Evolutionary conservation across 2,797 vertebrate species (phyloP).

Genomic region (Danio aesculapii): DNA sequence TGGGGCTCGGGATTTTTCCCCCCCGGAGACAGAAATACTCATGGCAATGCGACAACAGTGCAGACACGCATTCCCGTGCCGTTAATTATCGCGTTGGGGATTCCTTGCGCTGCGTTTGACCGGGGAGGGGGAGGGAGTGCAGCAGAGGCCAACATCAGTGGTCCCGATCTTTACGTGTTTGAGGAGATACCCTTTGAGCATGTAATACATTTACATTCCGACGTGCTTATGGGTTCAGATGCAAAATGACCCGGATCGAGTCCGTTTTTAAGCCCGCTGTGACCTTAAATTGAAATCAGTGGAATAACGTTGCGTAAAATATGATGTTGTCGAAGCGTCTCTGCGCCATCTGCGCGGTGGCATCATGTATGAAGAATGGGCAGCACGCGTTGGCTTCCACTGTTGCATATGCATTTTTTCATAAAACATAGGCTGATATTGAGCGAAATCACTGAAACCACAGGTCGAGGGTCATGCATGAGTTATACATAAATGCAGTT

Average conservation of each 20-base stretch:
- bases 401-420: background rate
- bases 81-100: constrained; percentile 73
- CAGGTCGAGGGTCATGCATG: background rate
- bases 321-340: constrained; percentile 16
- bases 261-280: background rate
- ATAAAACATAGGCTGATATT: background rate
- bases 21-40: constrained; percentile 70
- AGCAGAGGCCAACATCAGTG: constrained; percentile 16
- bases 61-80: constrained; percentile 67
- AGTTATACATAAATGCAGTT: background rate
- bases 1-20: constrained; percentile 49
- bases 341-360: constrained; percentile 25
- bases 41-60: constrained; percentile 73
- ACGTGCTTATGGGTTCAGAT: background rate
- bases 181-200: constrained; percentile 30
- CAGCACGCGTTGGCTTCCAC: background rate
- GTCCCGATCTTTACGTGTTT: constrained; percentile 12
- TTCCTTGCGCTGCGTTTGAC: constrained; percentile 66
- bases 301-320: constrained; percentile 16
- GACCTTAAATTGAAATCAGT: constrained; percentile 14
- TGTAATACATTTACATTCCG: background rate
- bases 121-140: constrained; percentile 25
- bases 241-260: background rate
- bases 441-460: background rate
- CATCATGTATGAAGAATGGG: background rate